A percentile compares a stretch with the other conserved stretches of the same genome.
These are phyloP conservation scores for Lampris megalopsis DNA, from an alignment of 2,113 vertebrate genomes.

Conservation along the genomic window DNA sequence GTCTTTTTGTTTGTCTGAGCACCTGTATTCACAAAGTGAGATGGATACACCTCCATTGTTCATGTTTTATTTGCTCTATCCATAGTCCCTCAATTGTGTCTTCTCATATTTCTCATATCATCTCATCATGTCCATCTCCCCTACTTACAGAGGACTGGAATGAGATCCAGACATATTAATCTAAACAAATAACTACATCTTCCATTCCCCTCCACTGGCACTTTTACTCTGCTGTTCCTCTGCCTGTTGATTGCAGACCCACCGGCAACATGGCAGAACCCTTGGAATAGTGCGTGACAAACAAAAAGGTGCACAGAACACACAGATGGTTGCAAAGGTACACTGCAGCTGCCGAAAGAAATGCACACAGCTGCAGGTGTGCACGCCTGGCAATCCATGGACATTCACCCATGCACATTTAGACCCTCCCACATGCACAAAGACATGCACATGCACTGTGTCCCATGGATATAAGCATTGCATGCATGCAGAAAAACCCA, in stretches of 20 bases:
- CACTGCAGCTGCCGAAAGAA: no score
- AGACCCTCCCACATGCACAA: no score
- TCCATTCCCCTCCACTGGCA: constrained; percentile 8
- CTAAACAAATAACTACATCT: constrained; percentile 55
- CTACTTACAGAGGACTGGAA: constrained; percentile 35
- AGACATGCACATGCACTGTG: no score
- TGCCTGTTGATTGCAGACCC: neutral
- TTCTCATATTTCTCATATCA: constrained; percentile 28
- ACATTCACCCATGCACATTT: no score
- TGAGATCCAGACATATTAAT: constrained; percentile 32
- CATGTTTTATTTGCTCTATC: constrained; percentile 4
- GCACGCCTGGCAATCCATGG: no score
- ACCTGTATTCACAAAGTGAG: constrained; percentile 33
- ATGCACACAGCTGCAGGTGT: no score
- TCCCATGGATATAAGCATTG: no score
- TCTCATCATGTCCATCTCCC: constrained; percentile 21
- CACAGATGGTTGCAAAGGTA: no score
- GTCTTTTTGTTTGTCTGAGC: constrained; percentile 18
- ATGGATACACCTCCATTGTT: constrained; percentile 39
- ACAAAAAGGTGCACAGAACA: no score
- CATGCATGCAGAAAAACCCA: neutral
- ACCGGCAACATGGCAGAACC: no score
- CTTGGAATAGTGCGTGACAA: no score
- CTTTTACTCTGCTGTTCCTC: neutral
- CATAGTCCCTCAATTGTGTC: constrained; percentile 26